These are phyloP conservation scores for Encarsia formosa DNA, from an alignment of 2,888 invertebrate species.

Conservation along the genomic window DNA sequence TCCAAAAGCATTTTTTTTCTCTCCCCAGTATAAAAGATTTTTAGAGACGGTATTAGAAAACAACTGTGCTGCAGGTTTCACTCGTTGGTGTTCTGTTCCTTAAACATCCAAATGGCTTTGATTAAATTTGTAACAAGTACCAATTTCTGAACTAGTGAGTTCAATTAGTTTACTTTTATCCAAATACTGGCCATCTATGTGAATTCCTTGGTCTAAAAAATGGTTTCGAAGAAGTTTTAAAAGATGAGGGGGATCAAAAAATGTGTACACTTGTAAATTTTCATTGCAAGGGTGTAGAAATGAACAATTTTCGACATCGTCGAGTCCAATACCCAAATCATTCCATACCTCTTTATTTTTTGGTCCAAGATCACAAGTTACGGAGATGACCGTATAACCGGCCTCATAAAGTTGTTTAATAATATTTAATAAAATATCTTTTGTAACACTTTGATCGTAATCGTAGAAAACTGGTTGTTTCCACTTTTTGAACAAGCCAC, in stretches of 20 bases:
- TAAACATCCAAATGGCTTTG: not conserved
- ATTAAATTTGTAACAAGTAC: not conserved
- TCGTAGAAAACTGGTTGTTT: constrained; percentile 35
- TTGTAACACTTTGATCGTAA: constrained; percentile 33
- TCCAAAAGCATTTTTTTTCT: not conserved
- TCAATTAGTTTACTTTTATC: not conserved
- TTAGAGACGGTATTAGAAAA: not conserved
- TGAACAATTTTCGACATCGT: not conserved
- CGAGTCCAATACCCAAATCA: not conserved
- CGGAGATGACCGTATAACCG: constrained; percentile 32
- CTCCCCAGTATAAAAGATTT: no score
- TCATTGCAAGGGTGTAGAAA: not conserved
- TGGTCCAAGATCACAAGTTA: constrained; percentile 32
- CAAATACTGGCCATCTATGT: not conserved
- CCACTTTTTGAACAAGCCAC: constrained; percentile 30
- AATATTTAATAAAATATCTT: constrained; percentile 28
- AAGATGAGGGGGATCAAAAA: not conserved
- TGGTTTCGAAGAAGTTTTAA: not conserved
- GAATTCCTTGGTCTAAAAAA: not conserved
- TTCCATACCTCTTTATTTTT: constrained; percentile 13
- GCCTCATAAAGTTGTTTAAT: no score
- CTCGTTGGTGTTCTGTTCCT: not conserved
- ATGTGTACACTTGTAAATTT: not conserved
- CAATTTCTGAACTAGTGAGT: not conserved
- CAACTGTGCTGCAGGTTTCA: not conserved